phyloP scores from a whole-genome alignment of 2,888 invertebrate genomes.

The Iphiclides podalirius region DNA sequence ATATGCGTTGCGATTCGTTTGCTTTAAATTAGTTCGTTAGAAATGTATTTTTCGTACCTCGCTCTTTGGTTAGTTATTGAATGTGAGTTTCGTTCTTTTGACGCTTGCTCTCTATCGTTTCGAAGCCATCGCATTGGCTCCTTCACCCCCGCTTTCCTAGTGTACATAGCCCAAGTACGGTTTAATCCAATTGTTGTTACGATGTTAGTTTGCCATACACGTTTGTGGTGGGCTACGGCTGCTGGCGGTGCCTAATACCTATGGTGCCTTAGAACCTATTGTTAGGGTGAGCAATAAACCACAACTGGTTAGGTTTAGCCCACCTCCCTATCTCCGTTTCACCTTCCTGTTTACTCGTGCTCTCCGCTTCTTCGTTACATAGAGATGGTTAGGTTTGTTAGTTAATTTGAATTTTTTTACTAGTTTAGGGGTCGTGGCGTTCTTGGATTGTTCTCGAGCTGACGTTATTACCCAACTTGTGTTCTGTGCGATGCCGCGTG shows the following conservation, averaged over 20 bases:
- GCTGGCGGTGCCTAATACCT: constrained; percentile 19
- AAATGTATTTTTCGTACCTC: not conserved
- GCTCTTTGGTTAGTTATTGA: not conserved
- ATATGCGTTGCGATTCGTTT: not conserved
- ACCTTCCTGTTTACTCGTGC: not conserved
- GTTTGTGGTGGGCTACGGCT: constrained; percentile 11
- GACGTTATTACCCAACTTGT: too few species aligned
- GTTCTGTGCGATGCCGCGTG: constrained; percentile 22
- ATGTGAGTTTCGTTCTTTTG: not conserved
- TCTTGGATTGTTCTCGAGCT: too few species aligned
- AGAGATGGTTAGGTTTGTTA: too few species aligned
- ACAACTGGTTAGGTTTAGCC: constrained; percentile 7
- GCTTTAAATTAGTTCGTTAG: not conserved
- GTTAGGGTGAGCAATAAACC: constrained; percentile 19
- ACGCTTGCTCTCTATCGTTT: not conserved
- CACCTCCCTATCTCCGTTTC: constrained; percentile 6
- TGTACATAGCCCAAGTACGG: constrained; percentile 11
- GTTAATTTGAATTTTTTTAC: too few species aligned
- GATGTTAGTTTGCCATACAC: constrained; percentile 14
- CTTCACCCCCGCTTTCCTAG: not conserved
- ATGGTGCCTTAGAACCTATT: constrained; percentile 18
- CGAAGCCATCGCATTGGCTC: not conserved
- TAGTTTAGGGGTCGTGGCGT: too few species aligned
- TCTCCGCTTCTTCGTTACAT: too few species aligned
- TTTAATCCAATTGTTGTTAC: constrained; percentile 1